Conservation (phyloP, 2,797 vertebrate genomes). For the Scleropages formosus region DNA sequence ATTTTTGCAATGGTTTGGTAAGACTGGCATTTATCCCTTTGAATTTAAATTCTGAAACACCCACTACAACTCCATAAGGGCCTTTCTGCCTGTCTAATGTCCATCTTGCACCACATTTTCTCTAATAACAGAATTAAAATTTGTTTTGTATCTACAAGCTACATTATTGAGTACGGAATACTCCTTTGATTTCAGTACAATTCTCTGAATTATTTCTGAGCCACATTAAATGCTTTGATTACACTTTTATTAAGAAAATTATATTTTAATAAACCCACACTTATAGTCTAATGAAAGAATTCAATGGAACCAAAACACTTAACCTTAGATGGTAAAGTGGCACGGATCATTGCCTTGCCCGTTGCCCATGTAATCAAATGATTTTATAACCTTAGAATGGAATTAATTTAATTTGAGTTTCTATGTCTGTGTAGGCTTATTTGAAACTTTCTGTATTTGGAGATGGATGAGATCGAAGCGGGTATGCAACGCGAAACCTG, state of each 20-base stretch:
- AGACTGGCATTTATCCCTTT: no score
- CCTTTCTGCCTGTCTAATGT: background rate
- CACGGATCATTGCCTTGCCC: conserved; percentile 50
- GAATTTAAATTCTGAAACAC: no score
- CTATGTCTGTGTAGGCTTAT: conserved; percentile 58
- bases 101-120: background rate
- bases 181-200: conserved; percentile 50
- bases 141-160: background rate
- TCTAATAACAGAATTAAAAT: background rate
- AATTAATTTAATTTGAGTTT: conserved; percentile 62
- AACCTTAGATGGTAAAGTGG: conserved; percentile 58
- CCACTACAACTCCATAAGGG: no score
- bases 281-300: conserved; percentile 58
- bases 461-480: no score
- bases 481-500: no score
- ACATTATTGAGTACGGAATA: conserved; percentile 1
- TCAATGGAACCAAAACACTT: conserved; percentile 57
- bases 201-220: conserved; percentile 56
- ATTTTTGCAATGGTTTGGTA: background rate
- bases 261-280: conserved; percentile 56
- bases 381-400: conserved; percentile 62
- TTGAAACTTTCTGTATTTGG: conserved; percentile 53
- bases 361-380: conserved; percentile 63
- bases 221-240: conserved; percentile 62
- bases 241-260: conserved; percentile 63